phyloP scores from a whole-genome alignment of 1,140 invertebrate species.

The Sarcophaga peregrina region DNA sequence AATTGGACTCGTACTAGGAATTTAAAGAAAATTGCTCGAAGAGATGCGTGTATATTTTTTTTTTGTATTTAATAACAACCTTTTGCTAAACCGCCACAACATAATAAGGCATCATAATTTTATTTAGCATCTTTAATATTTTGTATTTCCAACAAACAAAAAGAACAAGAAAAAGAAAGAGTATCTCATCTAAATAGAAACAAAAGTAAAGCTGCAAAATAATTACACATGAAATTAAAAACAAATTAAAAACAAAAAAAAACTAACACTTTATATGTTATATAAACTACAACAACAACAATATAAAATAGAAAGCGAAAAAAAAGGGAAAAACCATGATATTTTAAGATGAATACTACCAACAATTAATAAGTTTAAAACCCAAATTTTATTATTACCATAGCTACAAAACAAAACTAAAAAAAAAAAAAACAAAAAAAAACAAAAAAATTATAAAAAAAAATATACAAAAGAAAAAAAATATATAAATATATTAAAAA shows the following conservation, averaged over 20 bases:
- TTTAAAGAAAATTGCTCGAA: not conserved
- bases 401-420: not conserved
- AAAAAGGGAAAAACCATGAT: constrained; percentile 30
- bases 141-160: not conserved
- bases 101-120: constrained; percentile 60
- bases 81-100: too few species aligned
- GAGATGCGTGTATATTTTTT: constrained; percentile 64
- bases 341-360: constrained; percentile 37
- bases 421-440: constrained; percentile 1
- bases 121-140: constrained; percentile 16
- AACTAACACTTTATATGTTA: not conserved
- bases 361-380: constrained; percentile 29
- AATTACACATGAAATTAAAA: not conserved
- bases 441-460: not conserved
- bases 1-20: constrained; percentile 6
- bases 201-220: not conserved
- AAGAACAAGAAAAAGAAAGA: not conserved
- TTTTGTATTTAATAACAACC: constrained; percentile 40
- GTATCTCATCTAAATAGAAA: not conserved
- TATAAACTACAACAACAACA: not conserved
- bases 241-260: too few species aligned
- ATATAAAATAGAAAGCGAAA: not conserved
- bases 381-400: constrained; percentile 36
- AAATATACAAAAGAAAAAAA: not conserved
- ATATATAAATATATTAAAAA: not conserved